Evolutionary conservation across 2,113 vertebrate species (phyloP).

Genomic region (Atlantisia rogersi): DNA sequence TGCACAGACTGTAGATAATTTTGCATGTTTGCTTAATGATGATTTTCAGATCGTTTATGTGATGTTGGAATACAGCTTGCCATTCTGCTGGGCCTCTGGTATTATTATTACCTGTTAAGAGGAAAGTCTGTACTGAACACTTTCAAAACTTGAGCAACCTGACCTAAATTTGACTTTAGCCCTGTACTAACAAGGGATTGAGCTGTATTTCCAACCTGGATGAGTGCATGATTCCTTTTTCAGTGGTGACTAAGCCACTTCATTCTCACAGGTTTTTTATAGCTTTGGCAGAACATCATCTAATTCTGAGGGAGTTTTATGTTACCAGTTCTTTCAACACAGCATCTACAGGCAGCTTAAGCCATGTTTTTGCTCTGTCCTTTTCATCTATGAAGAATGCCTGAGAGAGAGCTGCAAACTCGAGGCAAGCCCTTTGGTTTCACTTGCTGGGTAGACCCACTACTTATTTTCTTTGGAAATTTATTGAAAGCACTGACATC

Average conservation of each 20-base stretch:
- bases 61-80: not conserved
- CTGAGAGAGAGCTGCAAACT: not conserved
- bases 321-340: not conserved
- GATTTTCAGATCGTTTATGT: not conserved
- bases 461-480: not conserved
- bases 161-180: not conserved
- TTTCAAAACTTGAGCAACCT: conserved; percentile 7
- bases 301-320: not conserved
- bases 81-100: not conserved
- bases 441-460: not conserved
- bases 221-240: not conserved
- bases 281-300: not conserved
- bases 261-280: not conserved
- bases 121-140: not conserved
- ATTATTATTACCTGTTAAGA: not conserved
- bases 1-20: not conserved
- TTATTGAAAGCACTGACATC: not conserved
- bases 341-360: not conserved
- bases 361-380: not conserved
- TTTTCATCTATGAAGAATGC: not conserved
- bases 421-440: not conserved
- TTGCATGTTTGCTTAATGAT: not conserved
- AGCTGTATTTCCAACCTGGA: not conserved
- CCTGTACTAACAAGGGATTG: not conserved
- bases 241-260: not conserved